Evolutionary conservation across 2,888 invertebrate species (phyloP), one percentile per base, ranked within the genome.

Genomic region (Eudiplozoon nipponicum): DNA sequence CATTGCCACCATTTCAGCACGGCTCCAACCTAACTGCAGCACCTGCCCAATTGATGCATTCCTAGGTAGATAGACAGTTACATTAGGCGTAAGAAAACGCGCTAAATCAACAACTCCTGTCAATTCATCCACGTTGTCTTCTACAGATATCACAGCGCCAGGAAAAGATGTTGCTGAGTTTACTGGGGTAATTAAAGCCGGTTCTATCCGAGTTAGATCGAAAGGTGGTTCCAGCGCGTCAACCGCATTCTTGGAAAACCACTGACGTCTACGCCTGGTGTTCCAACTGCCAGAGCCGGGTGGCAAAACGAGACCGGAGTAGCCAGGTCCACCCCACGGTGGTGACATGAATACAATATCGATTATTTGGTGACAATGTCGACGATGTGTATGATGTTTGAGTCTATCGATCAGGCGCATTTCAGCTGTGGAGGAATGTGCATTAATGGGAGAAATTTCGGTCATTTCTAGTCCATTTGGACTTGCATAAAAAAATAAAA

Each of bases 251-350:
- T 31, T 31, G 17, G 17, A 15, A 7, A 17, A 7, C 5, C 13
- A 4, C 17, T 31, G 11, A 15, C 31, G 11, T n/a, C 17, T 31
- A 13, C 5, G 17, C 31, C 17, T 31, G 11, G 11, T 31, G 17
- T 31, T 31, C 31, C 31, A 31, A 31, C 31, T 31, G 9, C 13
- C 31, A 15, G 11, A 13, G 5, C 31, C 31, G 13, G 31, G 31
- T 7, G 31, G 31, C 13, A 31, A 15, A 5, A 15, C 13, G 7
- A 31, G 13, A 31, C 17, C 17, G 5, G 31, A 31, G 17, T 31
- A 31, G 5, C 31, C 31, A 7, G 31, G 31, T 7, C 31, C 31
- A 13, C 31, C 31, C 31, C 31, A 31, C 5, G 31, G 31, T 4
- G 31, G 31, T 4, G 31, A 31, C 9, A 13, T 13, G 13, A 7